Evolutionary conservation across 2,888 invertebrate species (phyloP).

Genomic region (Calliscelio sp.): DNA sequence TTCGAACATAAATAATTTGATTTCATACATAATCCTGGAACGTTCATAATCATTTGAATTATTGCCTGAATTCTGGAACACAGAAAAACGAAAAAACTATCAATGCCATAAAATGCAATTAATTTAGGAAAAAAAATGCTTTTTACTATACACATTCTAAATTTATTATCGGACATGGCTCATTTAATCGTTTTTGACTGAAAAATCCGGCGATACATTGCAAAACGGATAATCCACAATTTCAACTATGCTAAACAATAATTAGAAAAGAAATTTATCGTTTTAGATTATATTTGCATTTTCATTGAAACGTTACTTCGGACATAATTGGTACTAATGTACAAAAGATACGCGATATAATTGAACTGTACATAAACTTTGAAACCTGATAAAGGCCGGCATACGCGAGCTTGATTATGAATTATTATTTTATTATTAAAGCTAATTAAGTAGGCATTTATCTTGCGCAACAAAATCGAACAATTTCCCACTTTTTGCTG

Average conservation of each 20-base stretch:
- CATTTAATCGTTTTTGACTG: too few species aligned
- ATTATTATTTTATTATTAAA: constrained; percentile 53
- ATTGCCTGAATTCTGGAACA: too few species aligned
- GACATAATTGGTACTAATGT: constrained; percentile 14
- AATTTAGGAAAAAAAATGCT: too few species aligned
- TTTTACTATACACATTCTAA: too few species aligned
- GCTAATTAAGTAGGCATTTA: constrained; percentile 59
- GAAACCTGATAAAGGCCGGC: constrained; percentile 17
- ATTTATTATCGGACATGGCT: too few species aligned
- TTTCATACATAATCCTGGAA: too few species aligned
- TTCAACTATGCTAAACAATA: background rate
- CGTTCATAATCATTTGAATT: too few species aligned
- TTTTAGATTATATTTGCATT: background rate
- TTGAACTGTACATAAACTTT: constrained; percentile 23
- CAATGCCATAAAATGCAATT: too few species aligned
- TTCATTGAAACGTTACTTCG: constrained; percentile 11
- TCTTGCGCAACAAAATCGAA: constrained; percentile 41
- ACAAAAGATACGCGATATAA: constrained; percentile 36
- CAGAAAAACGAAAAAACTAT: too few species aligned
- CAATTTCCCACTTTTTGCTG: constrained; percentile 48
- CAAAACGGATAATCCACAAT: too few species aligned
- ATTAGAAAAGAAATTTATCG: background rate
- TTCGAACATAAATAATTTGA: too few species aligned
- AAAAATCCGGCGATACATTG: too few species aligned
- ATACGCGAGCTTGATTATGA: constrained; percentile 32